Evolutionary conservation across 2,888 invertebrate species (phyloP), one percentile per base, ranked within the genome.

Genomic region (Trachelus troglodyta): DNA sequence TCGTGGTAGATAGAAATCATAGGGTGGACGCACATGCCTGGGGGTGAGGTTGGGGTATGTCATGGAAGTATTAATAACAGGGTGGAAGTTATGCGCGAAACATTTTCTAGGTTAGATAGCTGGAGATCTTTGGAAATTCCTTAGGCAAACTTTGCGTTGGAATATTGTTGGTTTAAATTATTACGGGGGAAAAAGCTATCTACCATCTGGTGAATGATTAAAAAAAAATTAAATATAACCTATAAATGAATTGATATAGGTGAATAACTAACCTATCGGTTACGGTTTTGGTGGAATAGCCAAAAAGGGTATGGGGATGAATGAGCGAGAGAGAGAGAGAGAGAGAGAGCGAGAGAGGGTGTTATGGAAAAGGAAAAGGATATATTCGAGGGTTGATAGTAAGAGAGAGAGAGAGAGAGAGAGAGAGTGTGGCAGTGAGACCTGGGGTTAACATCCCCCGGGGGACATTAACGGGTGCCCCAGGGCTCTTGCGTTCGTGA

Each of bases 1-100:
- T 81, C 71, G 79, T 71, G 76, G 81, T 12, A 71, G 33, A 71
- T 33, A 33, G 34, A 85, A 85, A 85, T 85, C 82, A 85, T 85
- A 84, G 85, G 83, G 82, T 83, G 80, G 78, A 79, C 78, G 78
- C 69, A 33, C 71, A 1, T 33, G 71, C 9, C 23, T 56, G 56
- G 9, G 40, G 23, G 56, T 9, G 56, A 56, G 9, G 56, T 23
- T 9, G 23, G 23, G 9, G 23, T 56, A 23, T 9, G 9, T 9
- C 1, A 9, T 56, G 23, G 2, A 56, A 56, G 56, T 56, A 56
- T 56, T 56, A 56, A 56, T 6, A 56, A 9, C 9, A 23, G 23
- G 23, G 9, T 56, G 23, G 23, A 56, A 56, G 23, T 56, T 56
- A 15, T 23, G 56, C 23, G 56, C 56, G 23, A 23, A 56, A 56